A percentile compares a stretch with the other conserved stretches of the same genome.
Conservation (phyloP, 2,113 vertebrate genomes). For the Urocynchramus pylzowi region DNA sequence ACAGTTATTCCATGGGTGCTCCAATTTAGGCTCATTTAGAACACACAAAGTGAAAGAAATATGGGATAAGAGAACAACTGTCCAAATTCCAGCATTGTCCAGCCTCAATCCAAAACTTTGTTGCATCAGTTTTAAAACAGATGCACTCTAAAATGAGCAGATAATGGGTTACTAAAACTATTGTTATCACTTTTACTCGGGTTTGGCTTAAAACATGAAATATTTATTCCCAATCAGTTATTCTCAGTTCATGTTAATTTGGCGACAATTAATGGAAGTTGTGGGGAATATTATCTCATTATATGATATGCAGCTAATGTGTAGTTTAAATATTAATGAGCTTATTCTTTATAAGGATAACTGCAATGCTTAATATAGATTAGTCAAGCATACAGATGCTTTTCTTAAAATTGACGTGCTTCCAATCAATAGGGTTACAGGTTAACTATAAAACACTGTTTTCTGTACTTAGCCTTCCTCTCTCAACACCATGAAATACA, state of each 20-base stretch:
- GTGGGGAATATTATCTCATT: not conserved
- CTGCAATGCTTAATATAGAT: not conserved
- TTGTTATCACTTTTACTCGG: not conserved
- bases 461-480: not conserved
- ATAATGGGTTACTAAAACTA: not conserved
- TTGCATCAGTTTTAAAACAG: not conserved
- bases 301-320: not conserved
- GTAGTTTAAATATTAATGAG: conserved; percentile 43
- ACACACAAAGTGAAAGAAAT: not conserved
- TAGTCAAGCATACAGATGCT: not conserved
- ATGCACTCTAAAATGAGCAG: not conserved
- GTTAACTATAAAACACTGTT: not conserved
- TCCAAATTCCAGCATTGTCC: not conserved
- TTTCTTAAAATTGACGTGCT: not conserved
- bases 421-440: not conserved
- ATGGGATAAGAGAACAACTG: not conserved
- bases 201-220: not conserved
- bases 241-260: not conserved
- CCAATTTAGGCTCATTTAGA: not conserved
- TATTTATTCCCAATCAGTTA: not conserved
- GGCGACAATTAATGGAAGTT: not conserved
- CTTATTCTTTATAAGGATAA: conserved; percentile 7
- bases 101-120: not conserved
- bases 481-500: not conserved
- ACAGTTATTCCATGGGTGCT: not conserved